Evolutionary conservation across 2,113 vertebrate genomes (phyloP), one percentile per base, ranked within the genome.

Genomic region (Hirundichthys speculiger): DNA sequence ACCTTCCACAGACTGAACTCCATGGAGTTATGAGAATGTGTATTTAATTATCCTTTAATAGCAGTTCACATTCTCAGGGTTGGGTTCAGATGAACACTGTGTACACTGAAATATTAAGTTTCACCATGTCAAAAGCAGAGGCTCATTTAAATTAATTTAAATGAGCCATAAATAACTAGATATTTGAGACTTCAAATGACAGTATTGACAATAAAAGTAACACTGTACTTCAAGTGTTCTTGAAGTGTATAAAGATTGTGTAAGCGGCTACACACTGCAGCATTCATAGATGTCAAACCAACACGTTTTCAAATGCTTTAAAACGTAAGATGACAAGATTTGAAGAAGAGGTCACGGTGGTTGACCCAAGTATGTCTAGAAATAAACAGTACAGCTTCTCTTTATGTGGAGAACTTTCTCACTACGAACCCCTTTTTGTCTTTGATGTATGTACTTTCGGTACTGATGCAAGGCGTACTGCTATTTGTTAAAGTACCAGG

Each of bases 21-120:
- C 39, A 10, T 24, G 22, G 4, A 15, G n/a, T 14, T 54, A 15
- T 22, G 41, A 45, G 1, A 39, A 49, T 13, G 20, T 34, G 34
- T 2, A 16, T 64, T 40, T 30, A 41, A 42, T 21, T 20, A 19
- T n/a, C 13, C 54, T 64, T 46, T 56, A 51, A 56, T 40, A 41
- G 21, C 58, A 25, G 57, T 69, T 67, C 27, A 58, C 70, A 55
- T 19, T 14, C 2, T 13, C 13, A 15, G 42, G 73, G 30, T 64
- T 21, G 19, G 18, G 39, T 46, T 52, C 11, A 46, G 22, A 65
- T 66, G 22, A 64, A 58, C 49, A 22, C 10, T n/a, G 27, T 53
- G 49, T 69, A 69, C 49, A 56, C 19, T 82, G 22, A 74, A 79
- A 76, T 70, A 67, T 73, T 55, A 63, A 79, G 15, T 62, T 47